A percentile compares a stretch with the other conserved stretches of the same genome.
phyloP scores from a whole-genome alignment of 1,140 invertebrate species.

The Drosophila equinoxialis region DNA sequence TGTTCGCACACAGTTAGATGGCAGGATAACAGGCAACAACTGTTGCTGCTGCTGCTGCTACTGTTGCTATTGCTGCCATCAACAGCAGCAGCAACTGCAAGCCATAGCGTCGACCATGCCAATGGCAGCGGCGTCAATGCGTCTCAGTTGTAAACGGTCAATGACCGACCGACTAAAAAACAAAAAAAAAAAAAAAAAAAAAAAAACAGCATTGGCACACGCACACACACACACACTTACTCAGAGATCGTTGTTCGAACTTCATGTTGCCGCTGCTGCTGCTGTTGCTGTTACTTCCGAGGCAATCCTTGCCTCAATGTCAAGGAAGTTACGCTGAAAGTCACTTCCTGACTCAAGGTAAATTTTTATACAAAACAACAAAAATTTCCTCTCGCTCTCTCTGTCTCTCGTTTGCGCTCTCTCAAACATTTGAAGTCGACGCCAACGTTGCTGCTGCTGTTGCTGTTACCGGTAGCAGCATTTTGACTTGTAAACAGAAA shows the following conservation, averaged over 20 bases:
- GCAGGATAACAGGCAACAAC: slow-evolving; percentile 53
- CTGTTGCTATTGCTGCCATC: no score
- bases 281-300: slow-evolving; percentile 55
- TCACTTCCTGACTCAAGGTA: slow-evolving; percentile 60
- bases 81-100: slow-evolving; percentile 21
- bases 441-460: slow-evolving; percentile 16
- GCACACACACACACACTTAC: slow-evolving; percentile 19
- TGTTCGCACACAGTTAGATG: slow-evolving; percentile 44
- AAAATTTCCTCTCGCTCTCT: slow-evolving; percentile 15
- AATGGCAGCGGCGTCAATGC: slow-evolving; percentile 75
- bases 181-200: slow-evolving; percentile 35
- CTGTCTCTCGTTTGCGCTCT: slow-evolving; percentile 15
- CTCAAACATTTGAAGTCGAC: slow-evolving; percentile 9
- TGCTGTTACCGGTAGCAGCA: slow-evolving; percentile 48
- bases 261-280: slow-evolving; percentile 28
- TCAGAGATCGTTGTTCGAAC: slow-evolving; percentile 10
- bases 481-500: slow-evolving; percentile 81
- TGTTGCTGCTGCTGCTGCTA: slow-evolving; percentile 20
- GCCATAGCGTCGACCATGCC: slow-evolving; percentile 54
- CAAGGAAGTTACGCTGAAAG: slow-evolving; percentile 70
- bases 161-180: slow-evolving; percentile 81
- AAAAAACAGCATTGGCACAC: slow-evolving; percentile 56
- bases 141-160: slow-evolving; percentile 79
- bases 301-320: slow-evolving; percentile 77
- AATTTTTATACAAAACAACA: slow-evolving; percentile 7